Evolutionary conservation across 2,888 invertebrate species (phyloP).

Genomic region (Bugula neritina): DNA sequence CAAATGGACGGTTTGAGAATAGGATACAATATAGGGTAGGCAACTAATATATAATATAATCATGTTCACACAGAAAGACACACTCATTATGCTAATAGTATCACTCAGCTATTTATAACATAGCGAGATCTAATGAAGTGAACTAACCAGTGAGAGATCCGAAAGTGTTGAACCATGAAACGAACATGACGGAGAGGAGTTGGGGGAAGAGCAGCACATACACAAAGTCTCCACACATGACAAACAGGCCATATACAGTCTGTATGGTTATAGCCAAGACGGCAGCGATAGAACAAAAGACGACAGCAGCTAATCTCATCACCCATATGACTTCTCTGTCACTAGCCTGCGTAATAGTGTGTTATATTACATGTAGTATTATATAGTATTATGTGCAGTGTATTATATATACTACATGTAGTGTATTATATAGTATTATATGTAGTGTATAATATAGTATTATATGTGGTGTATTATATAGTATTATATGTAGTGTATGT

Average conservation of each 20-base stretch:
- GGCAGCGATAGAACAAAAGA: conserved; percentile 33
- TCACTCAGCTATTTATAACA: too few species aligned
- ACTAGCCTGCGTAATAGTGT: conserved; percentile 33
- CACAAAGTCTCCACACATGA: conserved; percentile 37
- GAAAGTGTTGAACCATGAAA: conserved; percentile 34
- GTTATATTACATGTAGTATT: background rate
- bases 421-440: background rate
- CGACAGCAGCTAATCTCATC: conserved; percentile 34
- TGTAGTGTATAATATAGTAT: background rate
- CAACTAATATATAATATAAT: too few species aligned
- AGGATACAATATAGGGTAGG: too few species aligned
- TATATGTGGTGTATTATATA: background rate
- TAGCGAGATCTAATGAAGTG: too few species aligned
- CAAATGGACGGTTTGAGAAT: too few species aligned
- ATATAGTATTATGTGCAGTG: background rate
- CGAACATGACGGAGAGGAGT: conserved; percentile 35
- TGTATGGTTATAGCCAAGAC: conserved; percentile 34
- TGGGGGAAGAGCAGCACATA: conserved; percentile 38
- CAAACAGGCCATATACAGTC: conserved; percentile 36
- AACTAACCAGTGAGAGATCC: conserved; percentile 35
- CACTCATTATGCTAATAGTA: too few species aligned
- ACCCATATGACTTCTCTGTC: conserved; percentile 37
- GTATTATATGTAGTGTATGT: background rate
- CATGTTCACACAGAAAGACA: too few species aligned
- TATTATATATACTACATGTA: background rate